These are phyloP conservation scores for Myotis davidii DNA, from an alignment of 2,113 vertebrate species.

Conservation along the genomic window DNA sequence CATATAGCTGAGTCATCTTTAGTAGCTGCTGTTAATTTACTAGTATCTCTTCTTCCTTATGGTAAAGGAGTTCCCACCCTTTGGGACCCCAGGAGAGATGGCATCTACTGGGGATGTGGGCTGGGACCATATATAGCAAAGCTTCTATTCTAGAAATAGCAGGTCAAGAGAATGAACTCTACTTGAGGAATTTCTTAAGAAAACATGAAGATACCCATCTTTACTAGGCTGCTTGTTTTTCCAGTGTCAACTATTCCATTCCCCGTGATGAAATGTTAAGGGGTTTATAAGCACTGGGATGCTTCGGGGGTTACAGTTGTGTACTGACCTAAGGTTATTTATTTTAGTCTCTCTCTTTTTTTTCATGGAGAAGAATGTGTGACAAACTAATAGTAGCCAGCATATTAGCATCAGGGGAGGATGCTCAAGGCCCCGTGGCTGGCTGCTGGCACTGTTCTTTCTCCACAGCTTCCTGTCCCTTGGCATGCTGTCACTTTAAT, in stretches of 20 bases:
- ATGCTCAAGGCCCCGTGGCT: not conserved
- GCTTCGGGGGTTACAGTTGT: not conserved
- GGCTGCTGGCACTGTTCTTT: conserved; percentile 73
- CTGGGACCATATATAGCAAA: not conserved
- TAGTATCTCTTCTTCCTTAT: not conserved
- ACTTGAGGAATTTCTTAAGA: not conserved
- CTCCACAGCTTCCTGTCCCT: conserved; percentile 70
- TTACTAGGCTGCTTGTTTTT: not conserved
- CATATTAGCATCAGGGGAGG: not conserved
- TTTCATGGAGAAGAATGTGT: not conserved
- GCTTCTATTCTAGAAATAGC: not conserved
- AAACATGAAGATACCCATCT: not conserved
- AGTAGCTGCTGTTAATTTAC: not conserved
- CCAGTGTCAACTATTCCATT: not conserved
- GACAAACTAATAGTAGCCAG: not conserved
- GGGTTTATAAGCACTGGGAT: not conserved
- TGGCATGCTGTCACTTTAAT: conserved; percentile 75
- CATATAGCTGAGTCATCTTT: not conserved
- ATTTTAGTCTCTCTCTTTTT: not conserved
- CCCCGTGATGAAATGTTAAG: not conserved
- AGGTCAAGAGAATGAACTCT: not conserved
- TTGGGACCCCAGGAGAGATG: not conserved
- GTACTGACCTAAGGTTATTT: not conserved
- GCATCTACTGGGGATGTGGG: not conserved
- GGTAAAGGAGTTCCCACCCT: not conserved